phyloP scores from a whole-genome alignment of 2,888 invertebrate genomes.

The Odontocolon sp. region DNA sequence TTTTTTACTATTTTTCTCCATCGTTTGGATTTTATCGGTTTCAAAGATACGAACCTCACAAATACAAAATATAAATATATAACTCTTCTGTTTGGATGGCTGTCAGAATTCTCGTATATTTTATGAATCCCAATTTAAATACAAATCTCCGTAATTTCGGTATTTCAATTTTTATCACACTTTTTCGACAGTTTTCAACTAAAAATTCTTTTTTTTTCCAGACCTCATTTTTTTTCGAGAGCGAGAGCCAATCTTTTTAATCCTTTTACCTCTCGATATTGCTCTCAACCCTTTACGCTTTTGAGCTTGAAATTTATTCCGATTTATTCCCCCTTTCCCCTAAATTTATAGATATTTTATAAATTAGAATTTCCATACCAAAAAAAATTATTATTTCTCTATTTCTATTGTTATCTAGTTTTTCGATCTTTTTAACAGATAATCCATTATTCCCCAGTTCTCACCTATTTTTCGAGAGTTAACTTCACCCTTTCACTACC shows the following conservation, averaged over 20 bases:
- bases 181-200: too few species aligned
- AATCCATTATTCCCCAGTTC: conserved; percentile 28
- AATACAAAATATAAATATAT: too few species aligned
- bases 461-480: conserved; percentile 20
- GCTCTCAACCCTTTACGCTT: not conserved
- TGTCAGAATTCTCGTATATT: too few species aligned
- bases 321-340: not conserved
- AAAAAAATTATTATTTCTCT: too few species aligned
- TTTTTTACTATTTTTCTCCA: not conserved
- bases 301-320: not conserved
- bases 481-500: not conserved
- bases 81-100: too few species aligned
- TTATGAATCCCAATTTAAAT: not conserved
- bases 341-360: not conserved
- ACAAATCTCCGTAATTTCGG: not conserved
- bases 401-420: not conserved
- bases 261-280: not conserved
- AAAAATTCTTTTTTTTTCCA: too few species aligned
- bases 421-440: conserved; percentile 4
- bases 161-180: not conserved
- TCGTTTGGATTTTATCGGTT: conserved; percentile 19
- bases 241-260: too few species aligned
- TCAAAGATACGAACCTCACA: too few species aligned
- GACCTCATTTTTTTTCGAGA: too few species aligned
- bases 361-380: not conserved